Percentiles rank a stretch among this genome's conserved stretches.
Evolutionary conservation across 2,888 invertebrate species (phyloP).

Genomic region (Litoditis marina): DNA sequence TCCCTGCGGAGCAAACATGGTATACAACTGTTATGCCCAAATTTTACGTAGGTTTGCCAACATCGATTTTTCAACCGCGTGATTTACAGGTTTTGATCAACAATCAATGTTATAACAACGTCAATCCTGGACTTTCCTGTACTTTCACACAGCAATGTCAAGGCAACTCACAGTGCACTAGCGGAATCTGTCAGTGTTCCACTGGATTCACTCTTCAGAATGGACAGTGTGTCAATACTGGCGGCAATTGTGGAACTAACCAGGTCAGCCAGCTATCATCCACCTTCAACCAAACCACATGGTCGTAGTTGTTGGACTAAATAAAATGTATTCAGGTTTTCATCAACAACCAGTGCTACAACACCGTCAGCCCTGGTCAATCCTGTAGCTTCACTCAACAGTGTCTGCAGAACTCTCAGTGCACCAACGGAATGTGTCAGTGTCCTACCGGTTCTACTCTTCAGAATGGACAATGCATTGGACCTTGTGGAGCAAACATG

Average conservation of each 20-base stretch:
- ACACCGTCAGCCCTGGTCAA: conserved; percentile 22
- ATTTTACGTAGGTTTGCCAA: neutral
- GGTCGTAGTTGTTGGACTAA: neutral
- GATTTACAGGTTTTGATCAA: conserved; percentile 27
- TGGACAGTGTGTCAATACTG: neutral
- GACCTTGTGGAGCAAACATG: neutral
- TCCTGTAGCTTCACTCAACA: conserved; percentile 24
- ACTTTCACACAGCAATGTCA: conserved; percentile 38
- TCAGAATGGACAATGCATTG: conserved; percentile 1
- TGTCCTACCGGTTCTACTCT: conserved; percentile 4
- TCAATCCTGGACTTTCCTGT: conserved; percentile 36
- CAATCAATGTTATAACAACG: conserved; percentile 39
- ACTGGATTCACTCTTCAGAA: neutral
- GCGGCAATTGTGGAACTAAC: neutral
- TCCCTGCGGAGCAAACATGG: too few species aligned
- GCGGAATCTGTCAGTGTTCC: neutral
- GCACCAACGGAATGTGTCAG: conserved; percentile 5
- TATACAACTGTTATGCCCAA: too few species aligned
- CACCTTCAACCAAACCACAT: too few species aligned
- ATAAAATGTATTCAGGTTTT: neutral
- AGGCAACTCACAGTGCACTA: conserved; percentile 6
- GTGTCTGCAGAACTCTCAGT: conserved; percentile 8
- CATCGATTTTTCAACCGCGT: neutral
- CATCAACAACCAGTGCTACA: conserved; percentile 7
- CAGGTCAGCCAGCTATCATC: too few species aligned